phyloP scores from a whole-genome alignment of 2,113 vertebrate species.

The Carollia perspicillata region DNA sequence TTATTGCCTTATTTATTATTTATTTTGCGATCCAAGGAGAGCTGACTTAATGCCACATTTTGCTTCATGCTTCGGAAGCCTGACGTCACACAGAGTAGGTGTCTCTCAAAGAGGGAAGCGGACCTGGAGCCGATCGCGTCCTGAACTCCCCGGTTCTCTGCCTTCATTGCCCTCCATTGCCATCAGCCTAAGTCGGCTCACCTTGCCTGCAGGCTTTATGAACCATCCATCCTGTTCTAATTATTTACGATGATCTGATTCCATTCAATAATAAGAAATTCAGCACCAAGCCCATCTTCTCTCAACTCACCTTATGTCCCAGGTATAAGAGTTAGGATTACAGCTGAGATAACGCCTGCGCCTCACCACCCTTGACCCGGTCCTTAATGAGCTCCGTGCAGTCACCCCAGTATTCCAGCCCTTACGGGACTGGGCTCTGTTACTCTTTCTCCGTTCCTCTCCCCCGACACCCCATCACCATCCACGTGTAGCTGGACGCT shows the following conservation, averaged over 20 bases:
- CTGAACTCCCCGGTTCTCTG: not conserved
- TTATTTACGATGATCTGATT: not conserved
- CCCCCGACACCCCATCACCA: not conserved
- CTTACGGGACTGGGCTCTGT: not conserved
- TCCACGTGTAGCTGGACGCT: not conserved
- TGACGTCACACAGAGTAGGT: not conserved
- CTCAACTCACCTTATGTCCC: not conserved
- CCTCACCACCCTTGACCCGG: not conserved
- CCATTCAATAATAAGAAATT: not conserved
- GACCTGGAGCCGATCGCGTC: not conserved
- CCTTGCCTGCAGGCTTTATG: not conserved
- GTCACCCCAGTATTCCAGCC: not conserved
- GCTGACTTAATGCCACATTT: not conserved
- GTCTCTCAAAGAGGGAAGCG: not conserved
- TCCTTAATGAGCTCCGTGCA: not conserved
- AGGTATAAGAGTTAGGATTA: not conserved
- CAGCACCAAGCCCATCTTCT: not conserved
- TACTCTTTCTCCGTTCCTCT: not conserved
- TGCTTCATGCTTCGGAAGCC: not conserved
- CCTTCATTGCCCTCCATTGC: not conserved
- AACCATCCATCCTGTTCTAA: not conserved
- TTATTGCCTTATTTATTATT: not conserved
- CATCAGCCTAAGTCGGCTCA: not conserved
- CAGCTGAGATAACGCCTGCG: not conserved
- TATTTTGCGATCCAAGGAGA: constrained; percentile 22